Evolutionary conservation across 2,888 invertebrate genomes (phyloP).

Genomic region (Bembecia ichneumoniformis): DNA sequence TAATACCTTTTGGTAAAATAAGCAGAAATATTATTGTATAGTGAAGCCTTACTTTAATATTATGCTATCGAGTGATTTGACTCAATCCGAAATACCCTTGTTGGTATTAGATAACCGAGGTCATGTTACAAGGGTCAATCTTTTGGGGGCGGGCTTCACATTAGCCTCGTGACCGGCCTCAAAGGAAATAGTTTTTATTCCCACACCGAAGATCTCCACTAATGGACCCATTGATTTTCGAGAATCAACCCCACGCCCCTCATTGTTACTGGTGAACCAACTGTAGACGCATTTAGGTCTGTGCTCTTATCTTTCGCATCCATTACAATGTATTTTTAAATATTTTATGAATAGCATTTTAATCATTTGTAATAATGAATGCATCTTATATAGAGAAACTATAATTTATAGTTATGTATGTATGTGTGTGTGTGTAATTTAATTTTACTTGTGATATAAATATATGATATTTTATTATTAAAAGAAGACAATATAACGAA

Average conservation of each 20-base stretch:
- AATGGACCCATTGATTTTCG: slow-evolving; percentile 58
- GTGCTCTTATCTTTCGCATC: neutral
- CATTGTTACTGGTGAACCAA: slow-evolving; percentile 25
- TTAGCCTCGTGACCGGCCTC: slow-evolving; percentile 53
- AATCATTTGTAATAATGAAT: no score
- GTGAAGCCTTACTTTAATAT: neutral
- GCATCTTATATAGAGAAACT: no score
- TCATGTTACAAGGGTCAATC: slow-evolving; percentile 50
- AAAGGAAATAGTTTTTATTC: slow-evolving; percentile 37
- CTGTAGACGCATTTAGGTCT: slow-evolving; percentile 9
- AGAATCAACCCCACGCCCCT: slow-evolving; percentile 38
- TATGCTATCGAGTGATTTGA: neutral
- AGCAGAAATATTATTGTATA: no score
- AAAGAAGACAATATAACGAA: no score
- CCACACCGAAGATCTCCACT: slow-evolving; percentile 33
- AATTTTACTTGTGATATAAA: no score
- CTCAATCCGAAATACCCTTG: neutral
- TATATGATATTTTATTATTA: no score
- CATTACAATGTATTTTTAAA: neutral
- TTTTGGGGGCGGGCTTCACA: slow-evolving; percentile 43
- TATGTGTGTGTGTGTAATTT: no score
- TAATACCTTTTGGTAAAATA: no score
- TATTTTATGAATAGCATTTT: no score
- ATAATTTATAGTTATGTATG: no score
- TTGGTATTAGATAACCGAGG: slow-evolving; percentile 23